A percentile compares a stretch with the other conserved stretches of the same genome.
Evolutionary conservation across 2,797 vertebrate genomes (phyloP).

Genomic region (Uromys caudimaculatus): DNA sequence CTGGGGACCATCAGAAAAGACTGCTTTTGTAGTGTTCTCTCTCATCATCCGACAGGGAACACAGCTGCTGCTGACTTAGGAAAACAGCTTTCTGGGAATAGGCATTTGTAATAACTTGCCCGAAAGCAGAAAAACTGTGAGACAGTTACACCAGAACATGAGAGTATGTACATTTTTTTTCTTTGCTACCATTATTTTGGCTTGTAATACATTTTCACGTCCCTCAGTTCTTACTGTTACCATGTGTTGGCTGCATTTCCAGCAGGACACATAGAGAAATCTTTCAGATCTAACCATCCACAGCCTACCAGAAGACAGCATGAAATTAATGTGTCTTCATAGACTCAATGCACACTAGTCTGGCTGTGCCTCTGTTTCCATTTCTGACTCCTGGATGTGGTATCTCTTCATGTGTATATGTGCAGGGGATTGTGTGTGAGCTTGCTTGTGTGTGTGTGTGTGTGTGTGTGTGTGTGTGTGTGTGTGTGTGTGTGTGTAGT

Average conservation of each 20-base stretch:
- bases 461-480: too few relatives aligned
- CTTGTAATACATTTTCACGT: neutral
- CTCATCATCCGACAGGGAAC: neutral
- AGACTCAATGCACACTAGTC: neutral
- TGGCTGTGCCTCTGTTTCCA: neutral
- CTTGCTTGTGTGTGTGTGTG: too few relatives aligned
- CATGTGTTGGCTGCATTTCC: neutral
- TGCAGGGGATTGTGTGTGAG: too few relatives aligned
- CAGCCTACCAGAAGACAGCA: neutral
- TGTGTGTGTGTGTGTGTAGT: too few relatives aligned
- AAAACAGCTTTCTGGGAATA: slow-evolving; percentile 14
- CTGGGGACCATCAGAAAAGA: neutral
- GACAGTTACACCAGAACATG: neutral
- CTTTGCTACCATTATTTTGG: slow-evolving; percentile 17
- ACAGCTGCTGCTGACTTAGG: slow-evolving; percentile 1
- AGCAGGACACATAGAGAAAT: neutral
- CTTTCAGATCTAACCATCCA: neutral
- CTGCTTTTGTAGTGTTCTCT: neutral
- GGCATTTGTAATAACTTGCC: neutral
- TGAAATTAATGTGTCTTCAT: neutral
- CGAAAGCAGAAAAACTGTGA: slow-evolving; percentile 7
- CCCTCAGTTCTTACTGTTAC: neutral
- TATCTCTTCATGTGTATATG: too few relatives aligned
- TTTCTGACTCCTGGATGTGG: neutral
- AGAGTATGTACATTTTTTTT: neutral